Conservation (phyloP, 2,797 vertebrate genomes). For the Myiotriccus ornatus region DNA sequence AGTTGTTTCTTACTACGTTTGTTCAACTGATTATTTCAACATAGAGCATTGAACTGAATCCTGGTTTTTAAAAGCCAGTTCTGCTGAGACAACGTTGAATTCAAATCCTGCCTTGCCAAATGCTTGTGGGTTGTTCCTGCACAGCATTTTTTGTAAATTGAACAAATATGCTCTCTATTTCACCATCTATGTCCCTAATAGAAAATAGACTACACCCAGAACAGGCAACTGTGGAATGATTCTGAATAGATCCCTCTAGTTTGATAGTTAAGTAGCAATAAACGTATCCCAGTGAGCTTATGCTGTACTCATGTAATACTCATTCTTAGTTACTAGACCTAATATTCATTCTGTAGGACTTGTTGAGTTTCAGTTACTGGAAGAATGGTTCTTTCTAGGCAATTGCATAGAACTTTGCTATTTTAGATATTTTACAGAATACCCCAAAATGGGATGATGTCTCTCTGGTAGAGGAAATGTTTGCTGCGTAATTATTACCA, state of each 20-base stretch:
- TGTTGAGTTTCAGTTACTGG: not conserved
- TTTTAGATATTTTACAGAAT: not conserved
- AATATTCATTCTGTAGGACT: not conserved
- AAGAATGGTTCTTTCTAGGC: not conserved
- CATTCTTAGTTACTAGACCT: not conserved
- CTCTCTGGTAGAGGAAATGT: not conserved
- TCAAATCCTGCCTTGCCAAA: not conserved
- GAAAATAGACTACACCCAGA: not conserved
- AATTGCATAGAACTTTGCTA: not conserved
- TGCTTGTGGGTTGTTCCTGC: not conserved
- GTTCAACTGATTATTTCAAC: not conserved
- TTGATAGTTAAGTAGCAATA: not conserved
- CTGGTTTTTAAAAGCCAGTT: not conserved
- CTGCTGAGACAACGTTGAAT: not conserved
- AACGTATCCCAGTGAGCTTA: not conserved
- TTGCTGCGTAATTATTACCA: not conserved
- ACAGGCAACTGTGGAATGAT: not conserved
- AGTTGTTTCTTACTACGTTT: not conserved
- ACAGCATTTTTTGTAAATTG: not conserved
- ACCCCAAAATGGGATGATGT: not conserved
- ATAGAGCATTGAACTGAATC: not conserved
- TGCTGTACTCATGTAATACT: not conserved
- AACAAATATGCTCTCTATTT: not conserved
- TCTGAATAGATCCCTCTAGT: not conserved
- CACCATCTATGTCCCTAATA: not conserved